Conservation (phyloP, 2,888 invertebrate species). For the Apoderus coryli region DNA sequence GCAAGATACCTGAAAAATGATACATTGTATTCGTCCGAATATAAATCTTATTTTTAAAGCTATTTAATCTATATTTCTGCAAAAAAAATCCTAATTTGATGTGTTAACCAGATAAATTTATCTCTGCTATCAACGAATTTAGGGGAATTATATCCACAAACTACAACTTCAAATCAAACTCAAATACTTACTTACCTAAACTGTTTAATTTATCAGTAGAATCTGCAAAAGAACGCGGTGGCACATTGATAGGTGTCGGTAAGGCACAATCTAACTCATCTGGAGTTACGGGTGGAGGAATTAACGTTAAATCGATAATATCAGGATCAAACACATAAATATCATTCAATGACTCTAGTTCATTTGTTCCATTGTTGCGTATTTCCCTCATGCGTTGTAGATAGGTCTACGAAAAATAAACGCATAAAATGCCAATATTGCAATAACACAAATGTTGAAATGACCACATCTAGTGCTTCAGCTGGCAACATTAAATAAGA, state of each 20-base stretch:
- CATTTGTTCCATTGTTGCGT: conserved; percentile 30
- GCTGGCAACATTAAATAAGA: too few species aligned
- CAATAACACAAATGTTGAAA: too few species aligned
- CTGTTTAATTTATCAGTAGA: conserved; percentile 31
- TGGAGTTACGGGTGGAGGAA: conserved; percentile 76
- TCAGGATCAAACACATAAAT: conserved; percentile 62
- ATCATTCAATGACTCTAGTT: conserved; percentile 32
- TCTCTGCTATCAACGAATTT: too few species aligned
- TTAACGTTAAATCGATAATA: conserved; percentile 76
- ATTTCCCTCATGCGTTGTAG: conserved; percentile 51
- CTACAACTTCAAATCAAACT: neutral
- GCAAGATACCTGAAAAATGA: neutral
- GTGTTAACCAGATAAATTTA: too few species aligned
- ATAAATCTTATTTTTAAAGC: too few species aligned
- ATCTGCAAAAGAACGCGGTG: conserved; percentile 66
- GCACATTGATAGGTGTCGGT: conserved; percentile 54
- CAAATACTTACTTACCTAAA: conserved; percentile 23
- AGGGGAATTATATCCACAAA: too few species aligned
- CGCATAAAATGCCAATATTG: too few species aligned
- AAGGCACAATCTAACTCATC: conserved; percentile 61
- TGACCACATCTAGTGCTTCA: too few species aligned
- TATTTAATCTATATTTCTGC: too few species aligned
- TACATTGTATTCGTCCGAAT: too few species aligned
- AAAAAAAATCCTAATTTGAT: too few species aligned
- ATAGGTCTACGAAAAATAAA: too few species aligned